These are phyloP conservation scores for Drosophila robusta DNA, from an alignment of 2,888 invertebrate genomes.

Conservation along the genomic window DNA sequence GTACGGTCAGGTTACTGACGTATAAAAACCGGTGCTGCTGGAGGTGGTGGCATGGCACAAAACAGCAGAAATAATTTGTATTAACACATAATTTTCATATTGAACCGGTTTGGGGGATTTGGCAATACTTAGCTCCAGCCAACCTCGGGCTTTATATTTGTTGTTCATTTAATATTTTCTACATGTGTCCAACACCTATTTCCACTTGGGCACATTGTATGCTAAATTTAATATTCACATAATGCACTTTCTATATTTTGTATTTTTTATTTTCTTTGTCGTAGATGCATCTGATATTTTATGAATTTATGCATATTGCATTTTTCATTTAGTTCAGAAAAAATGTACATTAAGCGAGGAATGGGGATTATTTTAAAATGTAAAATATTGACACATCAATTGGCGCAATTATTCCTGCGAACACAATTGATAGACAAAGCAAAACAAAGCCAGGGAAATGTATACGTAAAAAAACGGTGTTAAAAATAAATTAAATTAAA, in stretches of 20 bases:
- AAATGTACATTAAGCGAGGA: background rate
- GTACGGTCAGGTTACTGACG: conserved; percentile 38
- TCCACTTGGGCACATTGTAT: conserved; percentile 12
- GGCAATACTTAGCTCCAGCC: conserved; percentile 35
- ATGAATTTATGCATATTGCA: conserved; percentile 36
- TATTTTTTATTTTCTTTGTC: background rate
- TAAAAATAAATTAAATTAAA: conserved; percentile 37
- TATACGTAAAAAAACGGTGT: background rate
- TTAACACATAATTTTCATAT: conserved; percentile 54
- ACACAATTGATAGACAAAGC: background rate
- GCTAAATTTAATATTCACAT: conserved; percentile 33
- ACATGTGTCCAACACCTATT: conserved; percentile 7
- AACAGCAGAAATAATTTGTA: conserved; percentile 29
- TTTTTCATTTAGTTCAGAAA: conserved; percentile 10
- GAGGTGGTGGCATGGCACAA: conserved; percentile 6
- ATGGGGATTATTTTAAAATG: conserved; percentile 6
- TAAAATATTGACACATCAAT: conserved; percentile 38
- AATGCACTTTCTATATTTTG: conserved; percentile 9
- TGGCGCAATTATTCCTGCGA: conserved; percentile 7
- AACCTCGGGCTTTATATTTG: conserved; percentile 20
- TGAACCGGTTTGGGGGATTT: conserved; percentile 62
- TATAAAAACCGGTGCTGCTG: conserved; percentile 54
- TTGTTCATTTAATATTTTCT: conserved; percentile 16
- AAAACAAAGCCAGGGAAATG: background rate
- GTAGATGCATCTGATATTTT: background rate